phyloP scores from a whole-genome alignment of 2,888 invertebrate species.

The Cryptosula pallasiana region DNA sequence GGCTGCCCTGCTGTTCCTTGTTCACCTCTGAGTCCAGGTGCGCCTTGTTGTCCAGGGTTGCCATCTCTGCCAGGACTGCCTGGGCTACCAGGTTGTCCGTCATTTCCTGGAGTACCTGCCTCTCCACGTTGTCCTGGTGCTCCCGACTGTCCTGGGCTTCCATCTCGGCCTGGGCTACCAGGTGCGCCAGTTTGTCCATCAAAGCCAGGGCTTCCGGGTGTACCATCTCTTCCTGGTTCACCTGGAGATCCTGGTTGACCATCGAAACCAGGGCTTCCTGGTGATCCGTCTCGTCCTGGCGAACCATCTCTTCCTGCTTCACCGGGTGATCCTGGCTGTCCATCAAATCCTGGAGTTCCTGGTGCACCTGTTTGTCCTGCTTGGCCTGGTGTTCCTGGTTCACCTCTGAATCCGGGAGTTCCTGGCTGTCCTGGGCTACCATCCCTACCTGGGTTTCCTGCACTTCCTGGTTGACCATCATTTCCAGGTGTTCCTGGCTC shows the following conservation, averaged over 20 bases:
- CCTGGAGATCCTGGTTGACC: slow-evolving; percentile 11
- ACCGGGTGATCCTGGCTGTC: not conserved
- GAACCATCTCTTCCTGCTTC: not conserved
- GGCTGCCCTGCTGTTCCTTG: slow-evolving; percentile 25
- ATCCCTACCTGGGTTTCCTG: not conserved
- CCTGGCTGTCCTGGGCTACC: slow-evolving; percentile 15
- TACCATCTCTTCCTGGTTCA: too few relatives aligned
- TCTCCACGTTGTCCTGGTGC: slow-evolving; percentile 31
- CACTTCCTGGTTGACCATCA: not conserved
- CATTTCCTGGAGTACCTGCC: slow-evolving; percentile 16
- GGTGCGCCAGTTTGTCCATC: slow-evolving; percentile 33
- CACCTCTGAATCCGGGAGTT: not conserved
- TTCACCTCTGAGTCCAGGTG: not conserved
- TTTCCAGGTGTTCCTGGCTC: not conserved
- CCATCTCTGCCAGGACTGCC: not conserved
- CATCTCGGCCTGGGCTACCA: slow-evolving; percentile 36
- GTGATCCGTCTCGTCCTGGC: not conserved
- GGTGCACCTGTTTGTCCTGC: slow-evolving; percentile 1
- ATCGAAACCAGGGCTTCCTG: not conserved
- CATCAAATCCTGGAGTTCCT: not conserved
- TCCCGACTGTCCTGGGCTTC: slow-evolving; percentile 35
- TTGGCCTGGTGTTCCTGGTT: slow-evolving; percentile 7
- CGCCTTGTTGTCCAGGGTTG: not conserved
- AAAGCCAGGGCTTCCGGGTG: slow-evolving; percentile 25
- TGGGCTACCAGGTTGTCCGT: too few relatives aligned